Base-by-base conservation (phyloP, 2,888 invertebrate genomes). In the Doris montereyensis region DNA sequence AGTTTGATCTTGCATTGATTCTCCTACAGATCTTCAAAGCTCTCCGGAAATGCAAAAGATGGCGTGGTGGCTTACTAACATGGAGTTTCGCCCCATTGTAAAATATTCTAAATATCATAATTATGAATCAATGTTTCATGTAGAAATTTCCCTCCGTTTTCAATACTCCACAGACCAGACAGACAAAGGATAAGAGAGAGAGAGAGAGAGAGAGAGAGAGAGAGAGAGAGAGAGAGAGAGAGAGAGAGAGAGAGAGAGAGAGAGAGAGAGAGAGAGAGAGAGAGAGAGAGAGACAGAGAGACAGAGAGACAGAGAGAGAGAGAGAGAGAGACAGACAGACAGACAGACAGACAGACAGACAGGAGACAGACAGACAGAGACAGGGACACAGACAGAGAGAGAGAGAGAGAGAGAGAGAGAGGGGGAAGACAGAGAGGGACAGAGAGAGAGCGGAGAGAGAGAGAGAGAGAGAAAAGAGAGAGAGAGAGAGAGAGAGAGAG, bases 141-240 rank as follows among this genome's bases (percentile, higher is more conserved):
- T n/a, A n/a, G n/a, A n/a, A n/a, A n/a, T n/a, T n/a, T n/a, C n/a
- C n/a, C n/a, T n/a, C n/a, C n/a, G n/a, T n/a, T n/a, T n/a, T n/a
- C n/a, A n/a, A n/a, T n/a, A n/a, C n/a, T n/a, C n/a, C n/a, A n/a
- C n/a, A n/a, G n/a, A n/a, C n/a, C n/a, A n/a, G n/a, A n/a, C n/a
- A n/a, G n/a, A n/a, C n/a, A n/a, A n/a, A n/a, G 52, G 52, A 41
- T 41, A 41, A 41, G 52, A 17, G 52, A 41, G 17, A 41, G 52
- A 41, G 5, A 41, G 52, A 41, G 17, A 41, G 52, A 41, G 8
- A 24, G 41, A 34, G 24, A 21, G 10, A 71, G 70, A 52, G 28
- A 13, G 41, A 58, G 58, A 57, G 24, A 60, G n/a, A 74, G 21
- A 28, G 52, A 76, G 28, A 76, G 21, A 68, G 26, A 17, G 68